Base-by-base conservation (phyloP, 1,140 invertebrate species). In the Planococcus citri region DNA sequence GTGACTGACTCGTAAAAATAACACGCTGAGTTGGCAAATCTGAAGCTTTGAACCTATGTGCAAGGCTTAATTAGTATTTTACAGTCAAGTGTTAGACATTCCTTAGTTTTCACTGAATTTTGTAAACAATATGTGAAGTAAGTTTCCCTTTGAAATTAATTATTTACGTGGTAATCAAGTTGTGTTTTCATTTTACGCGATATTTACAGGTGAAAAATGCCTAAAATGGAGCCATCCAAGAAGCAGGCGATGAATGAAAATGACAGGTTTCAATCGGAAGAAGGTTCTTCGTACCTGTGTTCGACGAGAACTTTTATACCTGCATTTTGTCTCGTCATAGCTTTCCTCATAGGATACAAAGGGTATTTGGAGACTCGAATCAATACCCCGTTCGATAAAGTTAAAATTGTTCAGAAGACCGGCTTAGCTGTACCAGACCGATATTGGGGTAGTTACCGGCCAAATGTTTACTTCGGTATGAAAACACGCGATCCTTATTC, bases 401-500 rank as follows among this genome's bases (percentile, higher is more conserved):
- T 87, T 71, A 90, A 88, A 81, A 89, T 91, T 4, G 60, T 64
- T 25, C 60, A 64, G 24, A 64, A 64, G 24, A 64, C 60, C 12
- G 60, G 60, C 12, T 17, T 64, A 6, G 60, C 60, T 25, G 60
- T 64, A 25, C 60, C 60, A 14, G 60, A 64, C 17, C 20, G 60
- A 25, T 64, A 64, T 17, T 98, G 95, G 95, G 94, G 95, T 21
- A 86, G 88, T 0, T 97, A 97, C 76, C 81, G 95, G 70, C 87
- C 95, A 0, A 87, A 90, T 3, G 82, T 88, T 9, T 97, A 94
- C 78, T 91, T 94, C 78, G 92, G 96, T 0, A 78, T 98, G 74
- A 94, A 94, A 79, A 93, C 90, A 1, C 81, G 94, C 73, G 90
- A 92, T 76, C 89, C 92, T 0, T 80, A 88, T 68, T 97, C 95